Conservation (phyloP, 2,113 vertebrate genomes). For the Triplophysa tibetana region DNA sequence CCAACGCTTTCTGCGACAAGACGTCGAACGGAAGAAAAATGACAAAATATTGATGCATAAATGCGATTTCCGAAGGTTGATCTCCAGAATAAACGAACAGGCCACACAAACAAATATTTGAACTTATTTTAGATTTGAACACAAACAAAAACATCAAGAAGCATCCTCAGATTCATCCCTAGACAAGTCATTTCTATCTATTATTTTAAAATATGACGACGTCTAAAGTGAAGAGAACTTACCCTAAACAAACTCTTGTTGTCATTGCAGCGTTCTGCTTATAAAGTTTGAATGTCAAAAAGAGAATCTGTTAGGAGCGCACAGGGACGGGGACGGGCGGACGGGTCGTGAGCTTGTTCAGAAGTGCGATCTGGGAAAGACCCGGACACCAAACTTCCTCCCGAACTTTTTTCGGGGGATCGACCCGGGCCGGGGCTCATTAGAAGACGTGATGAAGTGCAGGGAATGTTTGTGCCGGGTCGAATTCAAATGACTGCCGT, state of each 20-base stretch:
- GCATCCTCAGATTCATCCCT: not conserved
- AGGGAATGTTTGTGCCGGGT: constrained; percentile 89
- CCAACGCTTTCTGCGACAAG: not conserved
- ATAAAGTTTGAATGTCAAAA: constrained; percentile 63
- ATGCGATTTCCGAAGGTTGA: not conserved
- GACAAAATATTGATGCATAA: not conserved
- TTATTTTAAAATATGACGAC: too few species aligned
- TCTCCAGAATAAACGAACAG: too few species aligned
- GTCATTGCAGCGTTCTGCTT: constrained; percentile 78
- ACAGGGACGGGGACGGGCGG: not conserved
- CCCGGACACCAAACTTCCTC: constrained; percentile 57
- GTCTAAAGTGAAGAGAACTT: constrained; percentile 61
- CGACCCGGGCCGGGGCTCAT: constrained; percentile 85
- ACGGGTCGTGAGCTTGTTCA: not conserved
- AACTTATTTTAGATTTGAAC: not conserved
- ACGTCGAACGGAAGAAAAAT: not conserved
- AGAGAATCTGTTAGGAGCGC: too few species aligned
- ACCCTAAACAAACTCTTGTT: constrained; percentile 74
- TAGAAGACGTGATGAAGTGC: constrained; percentile 87
- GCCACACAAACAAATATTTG: too few species aligned
- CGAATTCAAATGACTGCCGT: constrained; percentile 94
- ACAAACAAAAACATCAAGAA: too few species aligned
- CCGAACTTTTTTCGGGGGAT: constrained; percentile 80
- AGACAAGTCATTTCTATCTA: not conserved
- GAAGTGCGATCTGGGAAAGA: constrained; percentile 22